phyloP scores from a whole-genome alignment of 92 coral and sea anemone species.

The Phenganax subtilis region DNA sequence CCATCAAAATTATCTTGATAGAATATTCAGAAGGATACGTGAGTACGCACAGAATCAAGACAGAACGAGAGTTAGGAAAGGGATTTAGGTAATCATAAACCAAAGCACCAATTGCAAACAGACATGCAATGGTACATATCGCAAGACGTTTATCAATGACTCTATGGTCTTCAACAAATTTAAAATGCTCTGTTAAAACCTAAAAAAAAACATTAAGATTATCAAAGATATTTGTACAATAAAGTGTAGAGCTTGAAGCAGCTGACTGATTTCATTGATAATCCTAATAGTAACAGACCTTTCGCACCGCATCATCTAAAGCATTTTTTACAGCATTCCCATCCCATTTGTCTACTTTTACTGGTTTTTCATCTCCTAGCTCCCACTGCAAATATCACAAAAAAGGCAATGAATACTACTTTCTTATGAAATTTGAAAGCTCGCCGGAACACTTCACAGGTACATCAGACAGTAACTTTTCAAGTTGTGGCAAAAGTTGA shows the following conservation, averaged over 20 bases:
- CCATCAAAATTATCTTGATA: neutral
- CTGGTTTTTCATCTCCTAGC: conserved; percentile 74
- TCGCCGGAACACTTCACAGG: no score
- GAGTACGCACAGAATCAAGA: conserved; percentile 73
- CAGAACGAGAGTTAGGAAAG: conserved; percentile 75
- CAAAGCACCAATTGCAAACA: conserved; percentile 79
- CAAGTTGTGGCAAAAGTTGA: no score
- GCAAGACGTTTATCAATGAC: conserved; percentile 73
- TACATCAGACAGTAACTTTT: no score
- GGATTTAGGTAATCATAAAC: conserved; percentile 84
- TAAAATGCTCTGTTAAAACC: conserved; percentile 80
- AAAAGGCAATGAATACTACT: no score
- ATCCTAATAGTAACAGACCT: conserved; percentile 46
- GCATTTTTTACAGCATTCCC: conserved; percentile 94
- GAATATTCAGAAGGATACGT: conserved; percentile 67
- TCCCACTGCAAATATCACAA: conserved; percentile 51
- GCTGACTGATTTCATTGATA: neutral
- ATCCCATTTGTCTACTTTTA: conserved; percentile 93
- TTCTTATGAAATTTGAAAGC: no score
- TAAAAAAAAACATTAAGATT: conserved; percentile 13
- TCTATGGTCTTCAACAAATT: conserved; percentile 69
- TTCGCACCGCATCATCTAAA: conserved; percentile 86
- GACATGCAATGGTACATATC: conserved; percentile 84
- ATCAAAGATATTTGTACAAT: no score
- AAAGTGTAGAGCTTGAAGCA: neutral